Conservation (phyloP, 2,888 invertebrate species). For the Temnothorax ravouxi region DNA sequence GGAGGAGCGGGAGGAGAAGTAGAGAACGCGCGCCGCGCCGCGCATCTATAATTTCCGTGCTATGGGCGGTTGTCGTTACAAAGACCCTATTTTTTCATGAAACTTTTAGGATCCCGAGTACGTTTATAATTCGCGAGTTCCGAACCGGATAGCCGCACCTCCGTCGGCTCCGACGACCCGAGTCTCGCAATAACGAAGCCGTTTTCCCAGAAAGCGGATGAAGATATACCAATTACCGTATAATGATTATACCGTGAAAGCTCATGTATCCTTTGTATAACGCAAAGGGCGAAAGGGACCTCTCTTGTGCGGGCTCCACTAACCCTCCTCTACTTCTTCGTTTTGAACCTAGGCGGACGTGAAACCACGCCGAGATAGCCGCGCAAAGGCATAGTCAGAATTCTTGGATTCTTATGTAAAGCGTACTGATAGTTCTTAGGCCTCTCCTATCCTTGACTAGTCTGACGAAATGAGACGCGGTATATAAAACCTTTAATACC, state of each 20-base stretch:
- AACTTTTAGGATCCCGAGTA: slow-evolving; percentile 9
- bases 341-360: background rate
- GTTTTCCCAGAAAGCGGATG: slow-evolving; percentile 21
- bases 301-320: background rate
- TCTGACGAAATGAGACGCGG: background rate
- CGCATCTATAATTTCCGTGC: slow-evolving; percentile 49
- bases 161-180: background rate
- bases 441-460: background rate
- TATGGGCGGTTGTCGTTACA: slow-evolving; percentile 35
- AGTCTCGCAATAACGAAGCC: background rate
- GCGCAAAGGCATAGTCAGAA: slow-evolving; percentile 8
- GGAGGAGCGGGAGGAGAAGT: background rate
- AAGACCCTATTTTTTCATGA: slow-evolving; percentile 37
- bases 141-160: slow-evolving; percentile 6
- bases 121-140: slow-evolving; percentile 8
- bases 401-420: slow-evolving; percentile 23
- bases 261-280: slow-evolving; percentile 40
- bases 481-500: background rate
- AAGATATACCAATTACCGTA: slow-evolving; percentile 31
- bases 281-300: slow-evolving; percentile 9
- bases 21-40: background rate
- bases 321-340: background rate
- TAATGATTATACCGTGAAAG: slow-evolving; percentile 40
- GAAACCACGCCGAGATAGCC: background rate
- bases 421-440: background rate